Evolutionary conservation across 2,888 invertebrate genomes (phyloP).

Genomic region (Hemaris fuciformis): DNA sequence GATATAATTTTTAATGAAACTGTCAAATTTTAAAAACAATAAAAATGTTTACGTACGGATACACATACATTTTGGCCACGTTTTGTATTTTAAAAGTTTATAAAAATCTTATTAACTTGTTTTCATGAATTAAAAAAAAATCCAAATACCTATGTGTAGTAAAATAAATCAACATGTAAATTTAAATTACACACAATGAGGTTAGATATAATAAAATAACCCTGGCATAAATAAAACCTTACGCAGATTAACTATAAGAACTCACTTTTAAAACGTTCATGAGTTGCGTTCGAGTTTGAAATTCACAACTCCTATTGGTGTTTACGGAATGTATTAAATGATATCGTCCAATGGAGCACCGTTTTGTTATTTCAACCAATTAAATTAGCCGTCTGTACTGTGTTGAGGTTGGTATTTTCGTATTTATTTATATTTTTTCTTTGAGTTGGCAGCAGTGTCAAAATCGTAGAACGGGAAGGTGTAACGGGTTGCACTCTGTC

Average conservation of each 20-base stretch:
- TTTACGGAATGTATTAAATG: background rate
- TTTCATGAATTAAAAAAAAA: too few relatives aligned
- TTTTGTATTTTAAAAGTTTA: background rate
- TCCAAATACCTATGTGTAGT: background rate
- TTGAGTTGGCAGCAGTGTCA: conserved; percentile 56
- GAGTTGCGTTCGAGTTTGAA: background rate
- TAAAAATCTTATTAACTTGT: background rate
- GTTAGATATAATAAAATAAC: background rate
- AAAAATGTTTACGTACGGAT: background rate
- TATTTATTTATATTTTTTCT: conserved; percentile 60
- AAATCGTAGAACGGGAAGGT: conserved; percentile 46
- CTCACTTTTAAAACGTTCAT: background rate
- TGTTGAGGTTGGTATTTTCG: conserved; percentile 24
- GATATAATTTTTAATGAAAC: background rate
- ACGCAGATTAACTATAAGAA: background rate
- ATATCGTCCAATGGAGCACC: background rate
- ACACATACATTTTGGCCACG: background rate
- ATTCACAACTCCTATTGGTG: background rate
- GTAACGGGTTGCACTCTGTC: conserved; percentile 53
- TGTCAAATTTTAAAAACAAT: conserved; percentile 15
- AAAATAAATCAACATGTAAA: background rate
- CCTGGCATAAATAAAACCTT: background rate
- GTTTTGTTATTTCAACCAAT: background rate
- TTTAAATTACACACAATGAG: background rate
- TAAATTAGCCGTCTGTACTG: background rate